phyloP scores from a whole-genome alignment of 1,140 invertebrate species.

The Sycobia sp. region DNA sequence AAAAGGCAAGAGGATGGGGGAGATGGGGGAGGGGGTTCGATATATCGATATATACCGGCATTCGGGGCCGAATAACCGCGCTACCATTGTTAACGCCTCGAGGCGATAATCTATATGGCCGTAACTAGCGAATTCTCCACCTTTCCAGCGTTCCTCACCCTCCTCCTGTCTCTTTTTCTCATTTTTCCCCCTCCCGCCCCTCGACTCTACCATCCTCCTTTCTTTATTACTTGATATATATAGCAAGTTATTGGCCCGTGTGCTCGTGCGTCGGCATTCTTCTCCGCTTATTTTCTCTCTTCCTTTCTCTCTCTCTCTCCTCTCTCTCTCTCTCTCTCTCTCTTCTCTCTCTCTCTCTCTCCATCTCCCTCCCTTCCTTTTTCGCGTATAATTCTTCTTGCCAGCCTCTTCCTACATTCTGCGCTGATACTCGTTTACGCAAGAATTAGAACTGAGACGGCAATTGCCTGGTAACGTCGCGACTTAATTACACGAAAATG shows the following conservation, averaged over 20 bases:
- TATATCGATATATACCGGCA: background rate
- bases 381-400: too few relatives aligned
- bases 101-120: slow-evolving; percentile 43
- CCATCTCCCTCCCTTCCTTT: too few relatives aligned
- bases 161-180: background rate
- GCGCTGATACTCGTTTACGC: too few relatives aligned
- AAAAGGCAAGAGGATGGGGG: background rate
- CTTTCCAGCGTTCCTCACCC: slow-evolving; percentile 38
- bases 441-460: too few relatives aligned
- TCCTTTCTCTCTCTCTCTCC: background rate
- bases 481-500: too few relatives aligned
- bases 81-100: slow-evolving; percentile 41
- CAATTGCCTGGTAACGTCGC: too few relatives aligned
- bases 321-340: too few relatives aligned
- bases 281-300: background rate
- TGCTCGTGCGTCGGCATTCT: background rate
- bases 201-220: background rate
- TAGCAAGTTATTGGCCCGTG: background rate
- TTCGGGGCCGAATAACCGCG: slow-evolving; percentile 16
- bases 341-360: background rate
- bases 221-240: background rate
- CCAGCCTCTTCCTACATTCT: too few relatives aligned
- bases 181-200: slow-evolving; percentile 14
- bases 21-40: slow-evolving; percentile 18
- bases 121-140: slow-evolving; percentile 44